phyloP scores from a whole-genome alignment of 2,113 vertebrate genomes.

The Trematocara zebra region DNA sequence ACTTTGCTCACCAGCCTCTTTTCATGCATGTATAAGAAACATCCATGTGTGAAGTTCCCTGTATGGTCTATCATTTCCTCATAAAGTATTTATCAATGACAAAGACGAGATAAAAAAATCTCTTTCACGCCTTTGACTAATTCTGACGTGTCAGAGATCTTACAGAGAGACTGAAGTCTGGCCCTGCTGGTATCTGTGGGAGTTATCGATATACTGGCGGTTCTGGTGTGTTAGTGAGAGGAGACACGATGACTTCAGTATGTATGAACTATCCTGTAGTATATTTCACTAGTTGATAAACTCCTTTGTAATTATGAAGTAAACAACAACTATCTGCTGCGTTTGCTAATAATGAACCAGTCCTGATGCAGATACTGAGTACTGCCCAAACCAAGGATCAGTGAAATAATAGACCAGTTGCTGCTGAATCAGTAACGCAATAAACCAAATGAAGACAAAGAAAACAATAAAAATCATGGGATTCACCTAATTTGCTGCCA shows the following conservation, averaged over 20 bases:
- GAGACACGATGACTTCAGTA: too few species aligned
- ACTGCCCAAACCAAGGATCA: neutral
- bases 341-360: neutral
- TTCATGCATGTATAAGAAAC: neutral
- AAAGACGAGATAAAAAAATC: neutral
- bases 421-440: neutral
- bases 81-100: neutral
- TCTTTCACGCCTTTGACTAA: neutral
- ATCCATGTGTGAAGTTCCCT: neutral
- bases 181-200: neutral
- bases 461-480: neutral
- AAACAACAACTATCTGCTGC: neutral
- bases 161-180: neutral
- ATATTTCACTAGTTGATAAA: neutral
- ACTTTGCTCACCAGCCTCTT: neutral
- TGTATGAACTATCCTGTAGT: neutral
- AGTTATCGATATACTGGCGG: neutral
- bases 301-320: neutral
- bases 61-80: neutral
- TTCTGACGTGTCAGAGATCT: neutral
- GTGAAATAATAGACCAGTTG: neutral
- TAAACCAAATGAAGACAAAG: neutral
- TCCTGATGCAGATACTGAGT: neutral
- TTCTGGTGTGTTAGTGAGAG: neutral
- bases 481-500: neutral